Evolutionary conservation across 2,797 vertebrate species (phyloP).

Genomic region (Gymnopithys bicolor): DNA sequence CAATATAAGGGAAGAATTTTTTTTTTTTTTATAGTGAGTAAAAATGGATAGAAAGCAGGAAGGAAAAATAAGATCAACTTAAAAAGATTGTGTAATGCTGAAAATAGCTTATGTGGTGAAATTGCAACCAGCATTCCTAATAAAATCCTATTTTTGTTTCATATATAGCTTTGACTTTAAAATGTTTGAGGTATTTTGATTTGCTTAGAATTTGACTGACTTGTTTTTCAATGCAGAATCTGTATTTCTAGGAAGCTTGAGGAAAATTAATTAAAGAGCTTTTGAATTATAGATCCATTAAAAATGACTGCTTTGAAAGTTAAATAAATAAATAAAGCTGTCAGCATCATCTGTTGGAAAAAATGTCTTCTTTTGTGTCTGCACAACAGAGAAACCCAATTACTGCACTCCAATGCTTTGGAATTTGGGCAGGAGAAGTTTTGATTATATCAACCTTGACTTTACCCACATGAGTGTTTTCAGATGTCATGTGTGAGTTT

Average conservation of each 20-base stretch:
- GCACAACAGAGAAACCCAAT: not conserved
- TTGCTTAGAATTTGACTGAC: not conserved
- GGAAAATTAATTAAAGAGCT: constrained; percentile 46
- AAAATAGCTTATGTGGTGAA: constrained; percentile 1
- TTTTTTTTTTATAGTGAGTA: not conserved
- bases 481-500: not conserved
- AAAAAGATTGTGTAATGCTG: not conserved
- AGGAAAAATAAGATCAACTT: not conserved
- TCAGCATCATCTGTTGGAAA: not conserved
- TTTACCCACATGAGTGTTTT: not conserved
- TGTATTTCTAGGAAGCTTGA: constrained; percentile 41
- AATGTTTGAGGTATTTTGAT: not conserved
- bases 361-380: not conserved
- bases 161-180: constrained; percentile 23
- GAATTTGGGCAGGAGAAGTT: constrained; percentile 6
- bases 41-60: not conserved
- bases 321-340: constrained; percentile 44
- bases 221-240: constrained; percentile 35
- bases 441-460: not conserved
- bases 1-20: not conserved
- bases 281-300: constrained; percentile 56
- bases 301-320: constrained; percentile 45
- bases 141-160: not conserved
- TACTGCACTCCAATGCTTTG: not conserved
- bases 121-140: not conserved